A percentile compares a stretch with the other conserved stretches of the same genome.
Conservation (phyloP, 92 coral and sea anemone genomes). For the Palythoa caribaeorum region DNA sequence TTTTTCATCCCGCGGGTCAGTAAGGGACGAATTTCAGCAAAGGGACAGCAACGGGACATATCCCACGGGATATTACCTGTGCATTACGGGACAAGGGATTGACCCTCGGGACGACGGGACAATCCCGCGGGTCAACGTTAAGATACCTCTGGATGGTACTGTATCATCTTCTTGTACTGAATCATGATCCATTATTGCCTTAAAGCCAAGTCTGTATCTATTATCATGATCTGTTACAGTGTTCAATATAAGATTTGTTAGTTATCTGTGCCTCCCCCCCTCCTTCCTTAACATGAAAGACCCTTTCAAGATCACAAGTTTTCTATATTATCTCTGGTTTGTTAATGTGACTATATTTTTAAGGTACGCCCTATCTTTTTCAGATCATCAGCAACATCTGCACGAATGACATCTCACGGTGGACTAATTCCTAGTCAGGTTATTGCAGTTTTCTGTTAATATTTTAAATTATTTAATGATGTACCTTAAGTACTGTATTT, state of each 20-base stretch:
- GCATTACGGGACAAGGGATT: too few species aligned
- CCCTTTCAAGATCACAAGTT: not conserved
- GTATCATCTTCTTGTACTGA: too few species aligned
- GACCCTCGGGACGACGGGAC: too few species aligned
- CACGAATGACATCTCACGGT: slow-evolving; percentile 74
- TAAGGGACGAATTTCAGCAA: too few species aligned
- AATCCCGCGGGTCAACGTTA: too few species aligned
- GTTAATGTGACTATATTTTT: not conserved
- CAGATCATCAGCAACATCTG: slow-evolving; percentile 38
- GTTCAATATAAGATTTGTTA: too few species aligned
- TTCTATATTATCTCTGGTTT: not conserved
- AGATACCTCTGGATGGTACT: too few species aligned
- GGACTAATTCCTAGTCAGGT: slow-evolving; percentile 91
- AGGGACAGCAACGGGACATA: too few species aligned
- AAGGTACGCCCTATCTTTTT: not conserved
- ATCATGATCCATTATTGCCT: too few species aligned
- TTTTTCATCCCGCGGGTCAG: too few species aligned
- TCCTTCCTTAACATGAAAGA: not conserved
- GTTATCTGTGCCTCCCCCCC: too few species aligned
- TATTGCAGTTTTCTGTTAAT: not conserved
- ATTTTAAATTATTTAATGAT: not conserved
- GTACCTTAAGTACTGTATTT: not conserved
- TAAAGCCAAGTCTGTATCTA: not conserved
- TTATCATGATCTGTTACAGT: not conserved
- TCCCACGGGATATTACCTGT: too few species aligned